phyloP scores from a whole-genome alignment of 2,113 vertebrate genomes.

The Paracanthobrama guichenoti region DNA sequence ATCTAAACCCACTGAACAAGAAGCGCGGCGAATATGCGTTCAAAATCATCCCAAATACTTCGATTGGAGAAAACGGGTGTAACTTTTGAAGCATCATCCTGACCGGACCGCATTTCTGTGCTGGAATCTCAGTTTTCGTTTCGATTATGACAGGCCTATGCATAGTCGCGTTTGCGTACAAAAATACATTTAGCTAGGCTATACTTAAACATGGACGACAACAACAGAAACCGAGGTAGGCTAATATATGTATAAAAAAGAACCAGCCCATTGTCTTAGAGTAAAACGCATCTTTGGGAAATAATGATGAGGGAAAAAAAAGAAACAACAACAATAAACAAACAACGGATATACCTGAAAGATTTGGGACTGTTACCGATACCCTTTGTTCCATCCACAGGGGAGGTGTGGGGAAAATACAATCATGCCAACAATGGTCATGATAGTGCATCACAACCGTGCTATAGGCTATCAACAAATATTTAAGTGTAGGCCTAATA shows the following conservation, averaged over 20 bases:
- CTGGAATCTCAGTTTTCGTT: conserved; percentile 22
- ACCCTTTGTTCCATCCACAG: conserved; percentile 13
- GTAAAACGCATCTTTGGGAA: not conserved
- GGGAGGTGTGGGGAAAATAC: not conserved
- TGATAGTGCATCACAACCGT: not conserved
- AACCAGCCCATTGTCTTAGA: not conserved
- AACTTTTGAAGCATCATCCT: conserved; percentile 8
- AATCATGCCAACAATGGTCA: not conserved
- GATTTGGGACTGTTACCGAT: not conserved
- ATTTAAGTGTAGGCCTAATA: not conserved
- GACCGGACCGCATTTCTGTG: conserved; percentile 5
- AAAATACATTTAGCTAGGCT: not conserved
- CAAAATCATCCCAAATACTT: not conserved
- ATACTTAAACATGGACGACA: not conserved
- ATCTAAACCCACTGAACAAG: conserved; percentile 48
- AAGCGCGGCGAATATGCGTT: conserved; percentile 40
- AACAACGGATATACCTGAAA: not conserved
- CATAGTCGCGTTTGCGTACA: not conserved
- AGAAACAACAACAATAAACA: too few species aligned
- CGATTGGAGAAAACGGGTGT: not conserved
- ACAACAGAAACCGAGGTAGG: conserved; percentile 4
- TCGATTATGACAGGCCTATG: not conserved
- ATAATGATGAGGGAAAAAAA: not conserved
- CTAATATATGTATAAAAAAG: not conserved
- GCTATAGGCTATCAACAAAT: not conserved